Evolutionary conservation across 1,140 invertebrate genomes (phyloP), one percentile per base, ranked within the genome.

Genomic region (Calliopsis andreniformis): DNA sequence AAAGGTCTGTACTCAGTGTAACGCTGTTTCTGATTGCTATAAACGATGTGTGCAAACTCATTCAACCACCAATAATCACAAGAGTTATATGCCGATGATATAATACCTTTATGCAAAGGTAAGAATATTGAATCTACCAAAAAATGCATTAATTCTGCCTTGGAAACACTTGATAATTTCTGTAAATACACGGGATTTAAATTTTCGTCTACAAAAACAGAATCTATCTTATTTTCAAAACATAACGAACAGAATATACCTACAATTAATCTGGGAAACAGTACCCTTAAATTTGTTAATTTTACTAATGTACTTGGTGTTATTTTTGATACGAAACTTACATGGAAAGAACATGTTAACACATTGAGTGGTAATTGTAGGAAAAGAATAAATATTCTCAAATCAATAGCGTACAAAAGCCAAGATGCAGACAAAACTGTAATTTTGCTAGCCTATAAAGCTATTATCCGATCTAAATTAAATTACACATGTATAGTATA

Each of bases 171-270:
- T 0, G 10, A 61, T 28, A 2, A 23, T 0, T 76, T 42, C 39
- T 51, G 43, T 16, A 6, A 12, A 20, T 68, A 2, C 0, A 47
- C 43, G 1, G 73, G 73, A 1, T 68, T 76, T 16, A 76, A 67
- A 43, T 68, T 76, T 30, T 76, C 73, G 25, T 14, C 23, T 1
- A 49, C 62, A 1, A 76, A 76, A 35, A 67, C 72, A 1, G 18
- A 67, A 76, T 6, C 1, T 30, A 76, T 62, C 18, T 3, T 49
- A 18, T 76, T 76, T 12, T 45, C 47, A 23, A 35, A 49, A 25
- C 18, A 20, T 12, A 3, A 39, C 16, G 32, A 51, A 45, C 3
- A 6, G 1, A 20, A 25, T 1, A 25, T 23, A 18, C 12, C 43
- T 10, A 10, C 42, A 23, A 6, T 25, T 25, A 64, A 20, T 4